These are phyloP conservation scores for Biston betularia DNA, from an alignment of 2,888 invertebrate genomes.

Conservation along the genomic window DNA sequence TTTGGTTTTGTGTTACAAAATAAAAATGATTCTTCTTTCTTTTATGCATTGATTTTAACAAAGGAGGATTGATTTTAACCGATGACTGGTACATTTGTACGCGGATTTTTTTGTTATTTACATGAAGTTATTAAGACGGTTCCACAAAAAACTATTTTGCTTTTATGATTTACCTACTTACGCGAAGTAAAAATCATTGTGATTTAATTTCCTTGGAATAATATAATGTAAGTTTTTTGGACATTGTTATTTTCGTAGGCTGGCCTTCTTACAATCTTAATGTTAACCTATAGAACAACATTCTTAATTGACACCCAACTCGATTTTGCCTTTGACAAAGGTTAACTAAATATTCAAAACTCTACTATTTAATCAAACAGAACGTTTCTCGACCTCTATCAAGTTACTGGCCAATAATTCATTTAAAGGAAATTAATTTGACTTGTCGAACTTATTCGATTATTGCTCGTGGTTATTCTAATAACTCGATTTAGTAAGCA, in stretches of 20 bases:
- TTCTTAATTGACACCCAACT: neutral
- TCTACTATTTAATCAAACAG: conserved; percentile 16
- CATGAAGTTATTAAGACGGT: too few relatives aligned
- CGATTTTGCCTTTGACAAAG: conserved; percentile 1
- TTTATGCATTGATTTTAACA: too few relatives aligned
- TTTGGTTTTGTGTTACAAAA: too few relatives aligned
- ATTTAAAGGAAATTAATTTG: conserved; percentile 23
- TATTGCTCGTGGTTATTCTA: conserved; percentile 7
- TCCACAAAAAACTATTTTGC: too few relatives aligned
- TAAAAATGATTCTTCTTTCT: too few relatives aligned
- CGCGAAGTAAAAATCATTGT: too few relatives aligned
- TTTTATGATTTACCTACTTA: too few relatives aligned
- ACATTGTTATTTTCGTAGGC: neutral
- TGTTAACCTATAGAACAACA: neutral
- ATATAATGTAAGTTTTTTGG: neutral
- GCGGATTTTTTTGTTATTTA: neutral
- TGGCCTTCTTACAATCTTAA: neutral
- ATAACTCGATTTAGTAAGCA: conserved; percentile 13
- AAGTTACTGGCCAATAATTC: conserved; percentile 7
- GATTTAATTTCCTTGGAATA: too few relatives aligned
- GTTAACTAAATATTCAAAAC: conserved; percentile 13
- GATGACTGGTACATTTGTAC: too few relatives aligned
- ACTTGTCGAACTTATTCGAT: conserved; percentile 18
- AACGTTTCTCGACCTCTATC: conserved; percentile 20
- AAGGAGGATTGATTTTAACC: too few relatives aligned